Conservation (phyloP, 2,797 vertebrate species). For the Labeo calbasu region DNA sequence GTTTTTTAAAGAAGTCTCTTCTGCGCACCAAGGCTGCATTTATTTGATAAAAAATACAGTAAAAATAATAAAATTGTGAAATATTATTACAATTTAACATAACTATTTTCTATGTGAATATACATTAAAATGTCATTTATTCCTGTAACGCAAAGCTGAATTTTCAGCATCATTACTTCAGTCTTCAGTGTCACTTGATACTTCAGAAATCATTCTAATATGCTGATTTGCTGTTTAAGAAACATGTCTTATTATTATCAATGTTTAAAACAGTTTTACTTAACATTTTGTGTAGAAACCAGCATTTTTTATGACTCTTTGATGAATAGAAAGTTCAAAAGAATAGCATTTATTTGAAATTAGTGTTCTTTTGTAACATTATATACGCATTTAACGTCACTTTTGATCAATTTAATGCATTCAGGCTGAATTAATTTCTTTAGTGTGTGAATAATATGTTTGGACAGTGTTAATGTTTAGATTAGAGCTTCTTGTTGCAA, state of each 20-base stretch:
- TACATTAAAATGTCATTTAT: not conserved
- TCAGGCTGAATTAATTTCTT: not conserved
- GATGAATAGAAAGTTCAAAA: not conserved
- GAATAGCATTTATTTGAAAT: not conserved
- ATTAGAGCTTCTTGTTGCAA: not conserved
- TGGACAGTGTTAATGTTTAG: not conserved
- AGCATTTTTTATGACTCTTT: not conserved
- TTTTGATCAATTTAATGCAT: not conserved
- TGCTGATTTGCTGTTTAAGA: not conserved
- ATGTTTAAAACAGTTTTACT: too few relatives aligned
- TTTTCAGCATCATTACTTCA: not conserved
- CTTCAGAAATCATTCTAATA: not conserved
- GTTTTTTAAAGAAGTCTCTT: not conserved
- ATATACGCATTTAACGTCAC: not conserved
- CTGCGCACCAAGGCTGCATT: not conserved
- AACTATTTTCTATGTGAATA: not conserved
- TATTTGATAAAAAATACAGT: not conserved
- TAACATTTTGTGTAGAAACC: too few relatives aligned
- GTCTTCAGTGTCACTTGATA: not conserved
- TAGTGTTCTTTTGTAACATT: not conserved
- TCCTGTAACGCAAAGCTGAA: not conserved
- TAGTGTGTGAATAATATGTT: not conserved
- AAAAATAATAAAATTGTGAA: not conserved
- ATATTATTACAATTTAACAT: not conserved
- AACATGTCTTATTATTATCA: not conserved